Conservation (phyloP, 2,888 invertebrate genomes). For the Idaea biselata region DNA sequence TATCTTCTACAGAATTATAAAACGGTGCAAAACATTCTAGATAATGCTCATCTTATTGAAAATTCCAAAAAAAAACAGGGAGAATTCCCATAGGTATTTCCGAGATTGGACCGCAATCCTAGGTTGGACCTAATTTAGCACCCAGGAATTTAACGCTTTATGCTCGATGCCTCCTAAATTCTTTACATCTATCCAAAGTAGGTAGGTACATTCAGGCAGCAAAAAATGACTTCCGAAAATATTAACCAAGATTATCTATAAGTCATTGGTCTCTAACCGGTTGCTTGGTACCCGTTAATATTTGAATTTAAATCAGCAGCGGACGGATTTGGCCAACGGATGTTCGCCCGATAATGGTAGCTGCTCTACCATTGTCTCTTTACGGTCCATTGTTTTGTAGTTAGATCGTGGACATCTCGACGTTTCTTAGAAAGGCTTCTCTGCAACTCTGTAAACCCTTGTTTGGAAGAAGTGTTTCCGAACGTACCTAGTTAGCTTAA, state of each 20-base stretch:
- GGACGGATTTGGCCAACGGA: constrained; percentile 58
- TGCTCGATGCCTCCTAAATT: no score
- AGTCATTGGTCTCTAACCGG: constrained; percentile 24
- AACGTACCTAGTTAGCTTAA: no score
- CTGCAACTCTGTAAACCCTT: neutral
- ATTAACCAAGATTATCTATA: neutral
- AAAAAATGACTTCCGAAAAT: constrained; percentile 33
- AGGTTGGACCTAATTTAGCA: no score
- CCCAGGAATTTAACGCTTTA: no score
- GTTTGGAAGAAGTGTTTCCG: no score
- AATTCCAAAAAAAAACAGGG: no score
- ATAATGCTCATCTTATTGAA: no score
- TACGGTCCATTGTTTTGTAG: constrained; percentile 30
- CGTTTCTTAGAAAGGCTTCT: neutral
- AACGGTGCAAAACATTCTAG: no score
- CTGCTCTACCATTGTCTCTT: constrained; percentile 37
- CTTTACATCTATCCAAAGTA: no score
- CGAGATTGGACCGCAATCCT: no score
- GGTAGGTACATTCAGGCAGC: constrained; percentile 3
- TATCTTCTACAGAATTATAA: neutral
- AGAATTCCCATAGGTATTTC: no score
- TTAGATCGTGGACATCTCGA: neutral
- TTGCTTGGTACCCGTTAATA: constrained; percentile 61
- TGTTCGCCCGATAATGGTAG: constrained; percentile 30
- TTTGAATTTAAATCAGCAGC: constrained; percentile 65